Evolutionary conservation across 2,888 invertebrate species (phyloP), one percentile per base, ranked within the genome.

Genomic region (Troides aeacus): DNA sequence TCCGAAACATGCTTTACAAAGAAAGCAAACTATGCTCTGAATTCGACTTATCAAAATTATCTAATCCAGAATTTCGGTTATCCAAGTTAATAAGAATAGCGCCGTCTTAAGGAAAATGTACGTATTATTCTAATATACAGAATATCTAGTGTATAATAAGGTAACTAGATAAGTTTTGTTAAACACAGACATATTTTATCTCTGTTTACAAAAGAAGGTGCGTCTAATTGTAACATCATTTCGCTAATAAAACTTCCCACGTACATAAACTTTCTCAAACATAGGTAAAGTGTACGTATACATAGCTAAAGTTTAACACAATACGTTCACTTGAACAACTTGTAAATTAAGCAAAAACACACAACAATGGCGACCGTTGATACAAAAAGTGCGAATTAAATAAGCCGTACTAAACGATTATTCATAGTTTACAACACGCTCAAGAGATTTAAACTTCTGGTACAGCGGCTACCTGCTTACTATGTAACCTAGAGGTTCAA

Each of bases 341-440:
- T 79, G 79, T 75, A 80, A 81, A 82, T 78, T 70, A 71, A 74
- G 70, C 72, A 74, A 76, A 74, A 77, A 75, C 70, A 70, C 65
- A 72, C 65, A 76, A 79, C 80, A 78, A 77, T 76, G 75, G 71
- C 61, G 61, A 30, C 63, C 62, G 62, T 64, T 70, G 71, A 64
- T 67, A 72, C 77, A 77, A 77, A 75, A 76, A 76, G 72, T 73
- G 74, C 62, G 72, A 74, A 74, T 72, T 72, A 62, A 74, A 74
- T 73, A 77, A 74, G 66, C 72, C 70, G 73, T 73, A 75, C 71
- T 76, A 77, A 77, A 70, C 76, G 77, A 78, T 80, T 80, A 77
- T 78, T 77, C 77, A 79, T 70, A 70, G 72, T 72, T 78, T 78
- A 69, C 79, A 72, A 74, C 72, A 75, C 64, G 18, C 46, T 42